Percentiles rank a stretch among this genome's conserved stretches.
These are phyloP conservation scores for Pedionomus torquatus DNA, from an alignment of 2,113 vertebrate species.

Conservation along the genomic window DNA sequence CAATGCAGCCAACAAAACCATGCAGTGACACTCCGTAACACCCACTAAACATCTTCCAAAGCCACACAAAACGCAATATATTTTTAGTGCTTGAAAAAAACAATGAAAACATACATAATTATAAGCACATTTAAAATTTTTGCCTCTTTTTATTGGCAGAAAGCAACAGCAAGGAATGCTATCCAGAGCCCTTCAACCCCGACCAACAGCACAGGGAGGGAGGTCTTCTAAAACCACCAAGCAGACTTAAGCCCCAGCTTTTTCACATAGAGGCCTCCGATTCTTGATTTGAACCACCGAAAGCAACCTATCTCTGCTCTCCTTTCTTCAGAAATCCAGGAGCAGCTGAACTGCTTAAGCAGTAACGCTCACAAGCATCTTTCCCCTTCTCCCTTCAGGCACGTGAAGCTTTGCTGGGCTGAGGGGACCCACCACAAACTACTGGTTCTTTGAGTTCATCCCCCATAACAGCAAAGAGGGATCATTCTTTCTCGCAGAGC, in stretches of 20 bases:
- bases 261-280: background rate
- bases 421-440: background rate
- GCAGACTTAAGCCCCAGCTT: background rate
- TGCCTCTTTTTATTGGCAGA: background rate
- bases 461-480: background rate
- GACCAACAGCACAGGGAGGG: background rate
- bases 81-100: conserved; percentile 23
- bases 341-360: background rate
- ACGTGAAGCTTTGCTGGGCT: background rate
- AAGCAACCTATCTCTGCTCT: background rate
- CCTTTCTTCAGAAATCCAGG: background rate
- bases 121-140: background rate
- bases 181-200: background rate
- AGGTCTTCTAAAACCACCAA: background rate
- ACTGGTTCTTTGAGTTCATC: background rate
- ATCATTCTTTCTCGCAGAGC: background rate
- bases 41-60: background rate
- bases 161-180: background rate
- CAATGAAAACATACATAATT: conserved; percentile 27
- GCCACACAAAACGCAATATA: conserved; percentile 2
- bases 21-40: background rate
- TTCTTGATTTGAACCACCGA: background rate
- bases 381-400: background rate
- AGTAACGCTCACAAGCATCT: background rate
- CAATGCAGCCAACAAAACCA: conserved; percentile 1